Conservation (phyloP, 1,140 invertebrate species). For the Apis florea region DNA sequence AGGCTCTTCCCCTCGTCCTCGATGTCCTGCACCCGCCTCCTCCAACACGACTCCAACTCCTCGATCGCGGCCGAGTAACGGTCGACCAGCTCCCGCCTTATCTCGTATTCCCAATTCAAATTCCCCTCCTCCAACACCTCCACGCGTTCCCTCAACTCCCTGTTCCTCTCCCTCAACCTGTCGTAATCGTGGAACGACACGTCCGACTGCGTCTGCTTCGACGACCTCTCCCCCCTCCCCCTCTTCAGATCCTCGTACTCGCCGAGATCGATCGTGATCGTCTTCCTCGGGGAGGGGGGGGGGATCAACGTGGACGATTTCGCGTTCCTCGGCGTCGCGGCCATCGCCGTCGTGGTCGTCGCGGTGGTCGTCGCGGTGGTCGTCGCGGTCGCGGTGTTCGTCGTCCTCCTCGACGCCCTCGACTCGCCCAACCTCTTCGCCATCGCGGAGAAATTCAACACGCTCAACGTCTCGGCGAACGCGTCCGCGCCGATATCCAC, state of each 20-base stretch:
- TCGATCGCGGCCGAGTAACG: conserved; percentile 62
- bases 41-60: conserved; percentile 68
- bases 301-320: neutral
- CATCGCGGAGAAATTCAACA: conserved; percentile 85
- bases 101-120: conserved; percentile 63
- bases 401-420: conserved; percentile 38
- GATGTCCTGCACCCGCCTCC: conserved; percentile 55
- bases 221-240: accelerated
- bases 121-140: conserved; percentile 37
- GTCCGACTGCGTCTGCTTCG: neutral
- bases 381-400: too few relatives aligned
- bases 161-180: conserved; percentile 54
- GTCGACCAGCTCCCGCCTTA: conserved; percentile 68
- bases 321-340: neutral
- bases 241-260: conserved; percentile 27
- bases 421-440: conserved; percentile 78
- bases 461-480: conserved; percentile 88
- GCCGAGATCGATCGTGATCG: neutral
- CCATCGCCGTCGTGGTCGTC: neutral
- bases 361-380: neutral
- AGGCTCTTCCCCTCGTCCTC: conserved; percentile 63
- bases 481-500: conserved; percentile 84
- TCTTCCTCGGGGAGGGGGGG: neutral
- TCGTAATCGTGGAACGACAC: neutral
- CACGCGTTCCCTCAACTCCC: conserved; percentile 54